phyloP scores from a whole-genome alignment of 1,140 invertebrate species.

The Teleogryllus occipitalis region DNA sequence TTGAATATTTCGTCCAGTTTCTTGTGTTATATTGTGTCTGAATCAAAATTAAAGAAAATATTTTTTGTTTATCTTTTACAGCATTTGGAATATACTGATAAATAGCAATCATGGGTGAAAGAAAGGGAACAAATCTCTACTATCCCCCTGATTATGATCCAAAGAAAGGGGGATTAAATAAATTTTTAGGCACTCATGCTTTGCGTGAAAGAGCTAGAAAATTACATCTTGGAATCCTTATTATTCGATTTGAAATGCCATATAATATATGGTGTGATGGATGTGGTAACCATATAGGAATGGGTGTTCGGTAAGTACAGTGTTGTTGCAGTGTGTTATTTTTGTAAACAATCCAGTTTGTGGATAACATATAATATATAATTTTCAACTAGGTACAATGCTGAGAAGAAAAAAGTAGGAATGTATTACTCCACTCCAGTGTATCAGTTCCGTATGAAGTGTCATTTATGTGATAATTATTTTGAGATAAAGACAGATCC shows the following conservation, averaged over 20 bases:
- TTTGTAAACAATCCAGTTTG: not conserved
- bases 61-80: not conserved
- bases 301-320: conserved; percentile 73
- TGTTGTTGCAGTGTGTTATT: not conserved
- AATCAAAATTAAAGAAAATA: not conserved
- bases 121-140: conserved; percentile 95
- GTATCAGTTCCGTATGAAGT: conserved; percentile 99
- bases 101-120: conserved; percentile 75
- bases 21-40: too few species aligned
- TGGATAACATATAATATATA: conserved; percentile 13
- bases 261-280: conserved; percentile 99
- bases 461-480: conserved; percentile 95
- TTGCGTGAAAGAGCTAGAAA: conserved; percentile 90
- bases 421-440: conserved; percentile 98
- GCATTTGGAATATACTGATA: not conserved
- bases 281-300: conserved; percentile 96
- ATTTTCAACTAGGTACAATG: conserved; percentile 69
- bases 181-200: conserved; percentile 90
- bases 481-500: conserved; percentile 99
- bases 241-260: conserved; percentile 99
- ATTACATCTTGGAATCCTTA: conserved; percentile 90
- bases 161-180: conserved; percentile 83
- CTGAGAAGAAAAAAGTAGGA: conserved; percentile 96
- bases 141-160: conserved; percentile 99
- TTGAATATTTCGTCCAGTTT: too few species aligned